Conservation (phyloP, 2,113 vertebrate genomes). For the Hylia prasina region DNA sequence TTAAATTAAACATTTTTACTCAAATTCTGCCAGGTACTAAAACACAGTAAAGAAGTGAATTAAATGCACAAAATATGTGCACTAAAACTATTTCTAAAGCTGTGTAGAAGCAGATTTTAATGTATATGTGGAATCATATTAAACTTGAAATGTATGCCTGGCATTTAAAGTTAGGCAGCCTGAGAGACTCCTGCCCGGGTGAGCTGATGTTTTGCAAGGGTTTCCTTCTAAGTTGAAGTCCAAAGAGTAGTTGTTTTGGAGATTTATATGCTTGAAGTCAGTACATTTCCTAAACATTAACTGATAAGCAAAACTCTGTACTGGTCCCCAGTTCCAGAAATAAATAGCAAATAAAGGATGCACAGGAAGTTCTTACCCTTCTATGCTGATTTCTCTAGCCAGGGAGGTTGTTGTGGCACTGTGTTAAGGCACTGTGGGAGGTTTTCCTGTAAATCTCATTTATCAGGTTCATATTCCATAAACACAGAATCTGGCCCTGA, state of each 20-base stretch:
- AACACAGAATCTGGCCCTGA: neutral
- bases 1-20: neutral
- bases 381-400: neutral
- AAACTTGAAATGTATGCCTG: neutral
- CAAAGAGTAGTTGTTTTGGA: neutral
- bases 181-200: neutral
- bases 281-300: neutral
- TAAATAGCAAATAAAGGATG: neutral
- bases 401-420: neutral
- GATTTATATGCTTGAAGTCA: neutral
- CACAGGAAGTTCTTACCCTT: neutral
- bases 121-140: neutral
- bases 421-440: neutral
- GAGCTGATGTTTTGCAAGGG: neutral
- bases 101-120: conserved; percentile 33
- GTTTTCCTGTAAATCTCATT: neutral
- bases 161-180: neutral
- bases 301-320: neutral
- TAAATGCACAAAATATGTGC: neutral
- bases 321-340: neutral
- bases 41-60: conserved; percentile 30
- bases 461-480: neutral
- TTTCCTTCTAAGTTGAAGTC: neutral
- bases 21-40: neutral
- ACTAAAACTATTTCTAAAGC: conserved; percentile 42